A percentile compares a stretch with the other conserved stretches of the same genome.
Conservation (phyloP, 2,888 invertebrate genomes). For the Metallyticus violacea region DNA sequence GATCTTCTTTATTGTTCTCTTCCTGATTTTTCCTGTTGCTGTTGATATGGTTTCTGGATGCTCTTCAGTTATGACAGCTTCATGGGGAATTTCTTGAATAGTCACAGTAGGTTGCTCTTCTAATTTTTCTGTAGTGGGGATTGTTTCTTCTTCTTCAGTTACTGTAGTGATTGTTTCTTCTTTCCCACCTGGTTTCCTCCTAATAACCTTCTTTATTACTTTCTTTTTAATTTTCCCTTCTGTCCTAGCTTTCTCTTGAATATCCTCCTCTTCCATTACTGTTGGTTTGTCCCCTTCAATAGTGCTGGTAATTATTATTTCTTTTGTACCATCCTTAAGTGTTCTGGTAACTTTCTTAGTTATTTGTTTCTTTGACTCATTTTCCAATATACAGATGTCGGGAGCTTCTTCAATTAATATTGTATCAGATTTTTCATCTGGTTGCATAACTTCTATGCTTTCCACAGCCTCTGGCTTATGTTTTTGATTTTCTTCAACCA, state of each 20-base stretch:
- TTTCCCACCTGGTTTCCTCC: not conserved
- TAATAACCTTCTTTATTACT: slow-evolving; percentile 18
- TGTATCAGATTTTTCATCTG: not conserved
- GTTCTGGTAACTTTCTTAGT: not conserved
- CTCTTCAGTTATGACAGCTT: not conserved
- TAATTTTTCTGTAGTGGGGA: not conserved
- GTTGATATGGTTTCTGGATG: not conserved
- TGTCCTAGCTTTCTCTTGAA: not conserved
- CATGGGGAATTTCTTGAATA: not conserved
- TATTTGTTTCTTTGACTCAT: not conserved
- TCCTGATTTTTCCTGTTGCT: not conserved
- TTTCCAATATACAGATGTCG: not conserved
- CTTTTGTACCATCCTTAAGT: not conserved
- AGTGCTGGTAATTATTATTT: not conserved
- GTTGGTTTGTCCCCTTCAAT: not conserved
- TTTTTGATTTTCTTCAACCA: slow-evolving; percentile 26
- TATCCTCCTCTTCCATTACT: not conserved
- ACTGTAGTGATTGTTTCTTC: slow-evolving; percentile 13
- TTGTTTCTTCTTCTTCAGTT: not conserved
- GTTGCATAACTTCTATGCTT: not conserved
- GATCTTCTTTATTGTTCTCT: not conserved
- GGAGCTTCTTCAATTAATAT: not conserved
- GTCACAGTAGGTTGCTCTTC: not conserved
- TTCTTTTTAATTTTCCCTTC: slow-evolving; percentile 17
- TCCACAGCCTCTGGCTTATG: not conserved